phyloP scores from a whole-genome alignment of 2,888 invertebrate genomes.

The Drosophila trichaetosa region DNA sequence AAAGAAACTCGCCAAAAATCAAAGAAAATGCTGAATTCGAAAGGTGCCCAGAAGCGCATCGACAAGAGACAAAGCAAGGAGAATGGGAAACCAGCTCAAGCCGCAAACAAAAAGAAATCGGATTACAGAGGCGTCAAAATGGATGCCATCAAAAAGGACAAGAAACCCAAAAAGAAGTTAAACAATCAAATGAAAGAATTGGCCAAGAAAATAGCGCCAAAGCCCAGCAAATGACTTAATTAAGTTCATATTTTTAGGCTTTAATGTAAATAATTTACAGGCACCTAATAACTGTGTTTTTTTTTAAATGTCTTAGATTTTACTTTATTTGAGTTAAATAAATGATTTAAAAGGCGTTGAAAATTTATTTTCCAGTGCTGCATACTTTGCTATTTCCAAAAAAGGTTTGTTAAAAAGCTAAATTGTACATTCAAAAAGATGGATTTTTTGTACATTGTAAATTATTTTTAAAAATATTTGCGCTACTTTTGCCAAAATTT shows the following conservation, averaged over 20 bases:
- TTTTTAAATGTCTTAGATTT: background rate
- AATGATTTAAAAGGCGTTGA: background rate
- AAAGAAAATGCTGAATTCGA: conserved; percentile 53
- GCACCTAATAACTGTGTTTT: background rate
- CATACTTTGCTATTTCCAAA: background rate
- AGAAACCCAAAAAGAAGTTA: conserved; percentile 74
- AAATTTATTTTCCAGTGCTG: background rate
- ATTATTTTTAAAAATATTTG: background rate
- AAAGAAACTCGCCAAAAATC: conserved; percentile 43
- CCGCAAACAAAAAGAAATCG: conserved; percentile 72
- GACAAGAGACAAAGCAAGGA: conserved; percentile 54
- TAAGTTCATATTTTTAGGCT: conserved; percentile 8
- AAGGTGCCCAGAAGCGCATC: conserved; percentile 59
- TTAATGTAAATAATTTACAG: conserved; percentile 45
- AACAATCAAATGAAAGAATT: conserved; percentile 72
- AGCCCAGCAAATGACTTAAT: conserved; percentile 42
- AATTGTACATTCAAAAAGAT: background rate
- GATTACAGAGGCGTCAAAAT: conserved; percentile 82
- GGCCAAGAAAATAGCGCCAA: conserved; percentile 84
- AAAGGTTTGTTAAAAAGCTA: background rate
- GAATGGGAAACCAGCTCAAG: conserved; percentile 20
- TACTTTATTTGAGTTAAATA: background rate
- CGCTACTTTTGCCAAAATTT: background rate
- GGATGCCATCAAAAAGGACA: conserved; percentile 72
- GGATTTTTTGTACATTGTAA: background rate